Evolutionary conservation across 1,140 invertebrate species (phyloP), one percentile per base, ranked within the genome.

Genomic region (Eciton burchellii): DNA sequence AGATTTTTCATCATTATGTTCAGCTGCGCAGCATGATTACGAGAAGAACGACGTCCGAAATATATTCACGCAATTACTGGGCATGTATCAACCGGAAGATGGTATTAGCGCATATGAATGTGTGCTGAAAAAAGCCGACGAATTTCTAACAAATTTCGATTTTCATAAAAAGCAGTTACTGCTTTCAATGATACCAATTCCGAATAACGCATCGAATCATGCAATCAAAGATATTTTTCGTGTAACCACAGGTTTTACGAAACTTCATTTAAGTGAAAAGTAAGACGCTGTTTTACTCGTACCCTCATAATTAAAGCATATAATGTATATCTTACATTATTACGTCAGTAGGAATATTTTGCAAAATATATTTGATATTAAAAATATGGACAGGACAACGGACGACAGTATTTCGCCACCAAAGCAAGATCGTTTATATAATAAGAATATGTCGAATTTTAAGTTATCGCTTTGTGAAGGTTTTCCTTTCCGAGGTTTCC

Each of bases 11-110:
- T 89, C 89, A 52, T 74, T 92, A 43, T 92, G 90, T 90, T 82
- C 88, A 24, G 83, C 82, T 24, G 66, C 91, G 49, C 68, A 89
- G 47, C 74, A 81, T 6, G 89, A 83, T 88, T 92, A 90, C 26
- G 85, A 91, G 19, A 89, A 87, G 0, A 90, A 86, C 16, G 90
- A 91, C 72, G 85, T 92, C 9, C 88, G 88, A 12, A 90, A 82
- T 73, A 90, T 87, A 12, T 85, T 93, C 16, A 91, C 89, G 8
- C 87, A 87, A 70, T 85, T 93, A 29, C 60, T 92, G 16, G 88
- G 89, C 26, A 90, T 91, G 68, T 93, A 93, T 68, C 90, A 92
- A 68, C 90, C 92, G 0, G 87, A 93, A 70, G 90, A 91, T 66
- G 91, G 91, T 19, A 86, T 93, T 84, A 43, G 70, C 12, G 88